These are phyloP conservation scores for Abscondita cerata DNA, from an alignment of 2,888 invertebrate genomes.

Conservation along the genomic window DNA sequence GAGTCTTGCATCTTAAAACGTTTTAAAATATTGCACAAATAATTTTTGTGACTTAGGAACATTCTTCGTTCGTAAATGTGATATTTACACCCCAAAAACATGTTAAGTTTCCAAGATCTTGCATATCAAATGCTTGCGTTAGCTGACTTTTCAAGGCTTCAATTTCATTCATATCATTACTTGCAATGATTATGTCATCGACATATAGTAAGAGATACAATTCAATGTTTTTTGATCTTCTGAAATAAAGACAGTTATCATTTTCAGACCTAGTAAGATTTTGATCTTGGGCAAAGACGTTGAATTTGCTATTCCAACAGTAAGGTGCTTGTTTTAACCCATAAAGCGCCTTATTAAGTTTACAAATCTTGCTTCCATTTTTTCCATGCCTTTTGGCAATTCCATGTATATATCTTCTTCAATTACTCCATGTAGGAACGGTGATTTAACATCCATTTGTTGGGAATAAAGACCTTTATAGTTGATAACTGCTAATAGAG, in stretches of 20 bases:
- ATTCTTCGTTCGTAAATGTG: neutral
- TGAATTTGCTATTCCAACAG: neutral
- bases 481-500: neutral
- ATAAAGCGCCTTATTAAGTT: neutral
- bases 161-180: neutral
- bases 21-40: neutral
- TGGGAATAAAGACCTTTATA: neutral
- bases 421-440: neutral
- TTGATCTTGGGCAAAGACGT: neutral
- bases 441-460: slow-evolving; percentile 2
- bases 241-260: neutral
- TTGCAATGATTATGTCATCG: neutral
- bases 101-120: neutral
- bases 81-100: neutral
- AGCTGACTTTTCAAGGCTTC: neutral
- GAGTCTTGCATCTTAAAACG: neutral
- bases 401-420: neutral
- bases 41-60: neutral
- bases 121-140: neutral
- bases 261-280: neutral
- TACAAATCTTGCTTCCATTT: neutral
- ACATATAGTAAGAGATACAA: neutral
- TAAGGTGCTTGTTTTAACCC: slow-evolving; percentile 1
- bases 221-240: no score
- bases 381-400: neutral